These are phyloP conservation scores for Coluber constrictor DNA, from an alignment of 2,797 vertebrate species.

Conservation along the genomic window DNA sequence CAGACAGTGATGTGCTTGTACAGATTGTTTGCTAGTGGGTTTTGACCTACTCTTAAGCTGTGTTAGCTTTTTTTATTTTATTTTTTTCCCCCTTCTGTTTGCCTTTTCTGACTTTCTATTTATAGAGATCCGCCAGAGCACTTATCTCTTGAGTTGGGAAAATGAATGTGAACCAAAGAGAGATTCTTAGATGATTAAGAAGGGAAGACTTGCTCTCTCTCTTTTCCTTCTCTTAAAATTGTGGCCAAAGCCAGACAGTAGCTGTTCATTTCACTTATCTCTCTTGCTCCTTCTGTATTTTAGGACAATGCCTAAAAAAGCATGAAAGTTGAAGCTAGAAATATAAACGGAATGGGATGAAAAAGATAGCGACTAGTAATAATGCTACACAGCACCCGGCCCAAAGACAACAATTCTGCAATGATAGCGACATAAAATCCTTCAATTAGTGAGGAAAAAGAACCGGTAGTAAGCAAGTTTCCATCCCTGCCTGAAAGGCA, in stretches of 20 bases:
- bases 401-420: not conserved
- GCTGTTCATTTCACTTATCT: not conserved
- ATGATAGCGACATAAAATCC: not conserved
- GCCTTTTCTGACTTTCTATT: not conserved
- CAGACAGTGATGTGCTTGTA: not conserved
- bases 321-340: not conserved
- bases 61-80: not conserved
- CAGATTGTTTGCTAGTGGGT: not conserved
- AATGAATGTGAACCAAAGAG: not conserved
- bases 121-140: not conserved
- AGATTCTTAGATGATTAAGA: not conserved
- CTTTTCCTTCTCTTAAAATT: not conserved
- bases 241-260: not conserved
- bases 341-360: not conserved
- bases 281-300: not conserved
- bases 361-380: not conserved
- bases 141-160: not conserved
- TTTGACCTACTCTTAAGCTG: not conserved
- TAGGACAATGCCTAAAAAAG: not conserved
- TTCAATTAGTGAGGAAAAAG: not conserved
- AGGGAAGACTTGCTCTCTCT: not conserved
- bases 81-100: not conserved
- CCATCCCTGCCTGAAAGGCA: not conserved
- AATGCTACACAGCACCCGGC: not conserved
- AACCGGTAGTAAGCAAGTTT: not conserved